Evolutionary conservation across 1,140 invertebrate genomes (phyloP).

Genomic region (Solenopsis fugax): DNA sequence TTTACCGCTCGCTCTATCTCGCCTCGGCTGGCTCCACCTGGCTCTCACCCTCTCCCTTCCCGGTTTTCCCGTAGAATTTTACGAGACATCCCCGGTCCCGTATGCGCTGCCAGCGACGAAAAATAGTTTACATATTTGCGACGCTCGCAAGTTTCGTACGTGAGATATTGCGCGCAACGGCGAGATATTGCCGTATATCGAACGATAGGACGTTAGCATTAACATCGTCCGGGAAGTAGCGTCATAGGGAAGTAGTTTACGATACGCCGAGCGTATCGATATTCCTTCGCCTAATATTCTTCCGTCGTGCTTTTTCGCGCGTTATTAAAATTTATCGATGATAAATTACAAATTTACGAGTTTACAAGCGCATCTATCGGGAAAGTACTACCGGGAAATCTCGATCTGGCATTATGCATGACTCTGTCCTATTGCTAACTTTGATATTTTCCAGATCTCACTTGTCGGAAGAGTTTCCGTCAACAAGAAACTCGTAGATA

Average conservation of each 20-base stretch:
- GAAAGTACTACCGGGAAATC: background rate
- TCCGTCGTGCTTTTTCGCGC: background rate
- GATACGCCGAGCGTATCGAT: background rate
- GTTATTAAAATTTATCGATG: background rate
- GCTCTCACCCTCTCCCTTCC: background rate
- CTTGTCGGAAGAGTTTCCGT: background rate
- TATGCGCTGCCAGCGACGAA: background rate
- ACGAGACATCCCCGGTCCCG: background rate
- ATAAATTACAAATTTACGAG: background rate
- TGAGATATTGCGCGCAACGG: background rate
- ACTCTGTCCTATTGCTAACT: background rate
- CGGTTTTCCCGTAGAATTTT: conserved; percentile 16
- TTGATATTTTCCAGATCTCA: background rate
- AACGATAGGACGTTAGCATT: background rate
- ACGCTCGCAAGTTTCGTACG: background rate
- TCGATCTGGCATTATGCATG: background rate
- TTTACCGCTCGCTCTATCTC: conserved; percentile 34
- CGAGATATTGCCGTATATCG: background rate
- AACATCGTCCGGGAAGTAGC: background rate
- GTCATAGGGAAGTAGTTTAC: background rate
- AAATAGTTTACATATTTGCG: conserved; percentile 25
- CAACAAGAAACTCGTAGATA: conserved; percentile 20
- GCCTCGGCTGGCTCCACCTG: too few species aligned
- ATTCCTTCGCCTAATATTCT: background rate
- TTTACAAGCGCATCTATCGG: background rate